phyloP scores from a whole-genome alignment of 2,888 invertebrate species.

The Tolmerus cingulatus region DNA sequence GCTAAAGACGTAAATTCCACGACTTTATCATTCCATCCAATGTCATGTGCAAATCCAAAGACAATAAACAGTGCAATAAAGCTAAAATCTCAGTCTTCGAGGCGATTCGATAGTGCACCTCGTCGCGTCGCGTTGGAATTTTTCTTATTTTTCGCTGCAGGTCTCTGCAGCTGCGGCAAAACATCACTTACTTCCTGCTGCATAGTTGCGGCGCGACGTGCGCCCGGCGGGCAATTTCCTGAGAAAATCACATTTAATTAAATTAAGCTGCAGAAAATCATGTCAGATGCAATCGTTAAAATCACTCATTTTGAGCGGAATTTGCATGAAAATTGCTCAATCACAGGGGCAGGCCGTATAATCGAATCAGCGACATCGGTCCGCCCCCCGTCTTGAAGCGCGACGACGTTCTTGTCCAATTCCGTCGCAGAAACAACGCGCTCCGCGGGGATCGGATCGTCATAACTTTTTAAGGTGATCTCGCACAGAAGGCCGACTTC shows the following conservation, averaged over 20 bases:
- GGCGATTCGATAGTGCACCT: neutral
- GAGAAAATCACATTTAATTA: constrained; percentile 7
- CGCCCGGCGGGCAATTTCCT: neutral
- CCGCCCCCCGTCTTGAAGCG: neutral
- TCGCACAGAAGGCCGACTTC: neutral
- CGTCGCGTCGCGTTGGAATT: neutral
- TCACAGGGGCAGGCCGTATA: neutral
- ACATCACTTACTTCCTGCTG: neutral
- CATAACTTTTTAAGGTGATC: neutral
- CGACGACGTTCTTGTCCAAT: neutral
- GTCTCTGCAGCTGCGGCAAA: neutral
- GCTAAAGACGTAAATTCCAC: neutral
- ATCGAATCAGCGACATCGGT: neutral
- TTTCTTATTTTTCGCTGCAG: neutral
- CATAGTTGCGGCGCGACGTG: neutral
- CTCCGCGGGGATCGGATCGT: neutral
- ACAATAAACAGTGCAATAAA: neutral
- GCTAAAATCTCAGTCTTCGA: neutral
- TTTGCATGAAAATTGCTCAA: constrained; percentile 32
- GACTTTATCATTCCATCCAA: neutral
- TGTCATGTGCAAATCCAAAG: neutral
- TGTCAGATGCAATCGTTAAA: constrained; percentile 14
- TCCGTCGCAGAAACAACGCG: neutral
- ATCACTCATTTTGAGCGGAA: neutral
- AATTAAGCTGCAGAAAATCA: neutral